These are phyloP conservation scores for Frankliniella intonsa DNA, from an alignment of 2,888 invertebrate species.

Conservation along the genomic window DNA sequence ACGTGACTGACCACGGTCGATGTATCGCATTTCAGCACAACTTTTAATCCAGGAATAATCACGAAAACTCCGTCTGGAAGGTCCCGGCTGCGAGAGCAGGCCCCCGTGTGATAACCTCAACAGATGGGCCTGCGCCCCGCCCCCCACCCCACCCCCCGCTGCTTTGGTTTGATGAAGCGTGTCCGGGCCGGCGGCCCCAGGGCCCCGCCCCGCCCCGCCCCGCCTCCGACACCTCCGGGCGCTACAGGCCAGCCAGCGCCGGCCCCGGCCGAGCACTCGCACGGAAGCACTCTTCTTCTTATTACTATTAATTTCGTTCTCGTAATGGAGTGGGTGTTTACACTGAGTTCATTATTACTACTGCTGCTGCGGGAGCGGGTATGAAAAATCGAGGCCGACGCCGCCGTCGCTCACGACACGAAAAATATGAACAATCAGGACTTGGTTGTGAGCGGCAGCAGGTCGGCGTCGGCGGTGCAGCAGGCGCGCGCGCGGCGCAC, in stretches of 20 bases:
- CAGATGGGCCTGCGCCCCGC: background rate
- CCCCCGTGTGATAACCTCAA: background rate
- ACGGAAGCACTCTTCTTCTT: conserved; percentile 23
- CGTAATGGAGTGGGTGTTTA: conserved; percentile 22
- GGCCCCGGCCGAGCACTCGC: background rate
- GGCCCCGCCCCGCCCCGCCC: background rate
- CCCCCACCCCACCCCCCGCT: background rate
- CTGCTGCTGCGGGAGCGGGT: background rate
- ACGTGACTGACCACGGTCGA: background rate
- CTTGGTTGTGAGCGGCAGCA: too few relatives aligned
- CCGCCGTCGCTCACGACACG: background rate
- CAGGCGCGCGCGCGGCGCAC: too few relatives aligned
- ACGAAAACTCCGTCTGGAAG: background rate
- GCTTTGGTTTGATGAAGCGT: conserved; percentile 22
- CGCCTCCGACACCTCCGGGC: background rate
- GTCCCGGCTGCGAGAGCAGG: background rate
- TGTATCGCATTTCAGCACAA: background rate
- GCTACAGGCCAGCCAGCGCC: background rate
- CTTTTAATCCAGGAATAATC: background rate
- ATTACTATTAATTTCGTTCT: conserved; percentile 17
- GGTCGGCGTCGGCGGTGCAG: too few relatives aligned
- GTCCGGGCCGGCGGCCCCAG: background rate
- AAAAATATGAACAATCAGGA: too few relatives aligned
- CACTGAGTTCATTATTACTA: background rate
- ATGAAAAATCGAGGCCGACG: background rate